Conservation (phyloP, 1,140 invertebrate species). For the Harpegnathos saltator region DNA sequence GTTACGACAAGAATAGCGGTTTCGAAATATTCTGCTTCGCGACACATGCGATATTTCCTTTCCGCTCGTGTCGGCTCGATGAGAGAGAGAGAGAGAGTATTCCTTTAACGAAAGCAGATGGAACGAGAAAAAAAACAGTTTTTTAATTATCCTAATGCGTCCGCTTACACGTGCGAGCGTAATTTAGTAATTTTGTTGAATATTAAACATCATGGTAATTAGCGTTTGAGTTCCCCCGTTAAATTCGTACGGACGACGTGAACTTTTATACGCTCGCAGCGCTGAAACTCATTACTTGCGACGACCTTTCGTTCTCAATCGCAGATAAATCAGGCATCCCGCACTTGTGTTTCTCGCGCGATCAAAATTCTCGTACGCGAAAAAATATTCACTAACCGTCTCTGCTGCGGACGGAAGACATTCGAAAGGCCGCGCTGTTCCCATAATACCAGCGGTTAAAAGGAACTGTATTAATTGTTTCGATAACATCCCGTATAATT, state of each 20-base stretch:
- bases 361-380: too few relatives aligned
- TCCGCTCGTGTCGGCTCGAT: neutral
- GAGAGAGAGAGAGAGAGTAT: conserved; percentile 1
- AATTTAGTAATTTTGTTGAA: conserved; percentile 20
- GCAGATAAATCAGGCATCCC: neutral
- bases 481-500: neutral
- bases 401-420: too few relatives aligned
- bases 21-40: conserved; percentile 9
- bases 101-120: neutral
- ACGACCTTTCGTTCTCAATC: neutral
- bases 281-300: neutral
- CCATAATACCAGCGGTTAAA: neutral
- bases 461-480: neutral
- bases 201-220: neutral
- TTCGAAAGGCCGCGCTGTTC: too few relatives aligned
- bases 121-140: neutral
- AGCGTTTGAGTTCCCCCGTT: neutral
- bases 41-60: neutral
- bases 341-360: neutral
- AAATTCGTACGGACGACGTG: neutral
- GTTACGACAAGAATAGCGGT: conserved; percentile 39
- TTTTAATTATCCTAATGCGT: neutral
- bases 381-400: too few relatives aligned
- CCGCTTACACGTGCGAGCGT: neutral
- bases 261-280: neutral